A percentile compares a stretch with the other conserved stretches of the same genome.
Conservation (phyloP, 2,113 vertebrate species). For the Zosterops pallidus region DNA sequence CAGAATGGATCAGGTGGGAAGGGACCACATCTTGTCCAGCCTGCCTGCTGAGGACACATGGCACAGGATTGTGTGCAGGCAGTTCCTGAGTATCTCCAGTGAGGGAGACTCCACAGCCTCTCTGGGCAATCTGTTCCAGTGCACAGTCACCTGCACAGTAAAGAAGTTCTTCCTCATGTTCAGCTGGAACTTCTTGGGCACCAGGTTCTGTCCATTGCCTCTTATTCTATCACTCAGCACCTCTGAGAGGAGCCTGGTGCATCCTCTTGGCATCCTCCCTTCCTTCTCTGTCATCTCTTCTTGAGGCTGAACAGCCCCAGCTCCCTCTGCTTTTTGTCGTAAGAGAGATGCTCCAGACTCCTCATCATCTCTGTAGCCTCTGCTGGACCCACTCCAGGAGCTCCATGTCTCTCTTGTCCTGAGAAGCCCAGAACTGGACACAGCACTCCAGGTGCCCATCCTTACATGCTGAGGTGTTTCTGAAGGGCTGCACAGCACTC, state of each 20-base stretch:
- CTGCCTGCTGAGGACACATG: not conserved
- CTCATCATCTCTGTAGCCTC: not conserved
- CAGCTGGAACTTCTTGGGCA: not conserved
- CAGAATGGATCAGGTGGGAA: not conserved
- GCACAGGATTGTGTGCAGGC: not conserved
- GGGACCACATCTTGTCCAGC: not conserved
- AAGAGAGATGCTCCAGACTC: not conserved
- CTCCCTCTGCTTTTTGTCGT: not conserved
- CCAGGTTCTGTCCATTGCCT: not conserved
- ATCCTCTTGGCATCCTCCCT: not conserved
- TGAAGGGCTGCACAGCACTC: not conserved
- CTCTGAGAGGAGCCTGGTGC: not conserved
- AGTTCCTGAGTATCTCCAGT: not conserved
- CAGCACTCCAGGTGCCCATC: not conserved
- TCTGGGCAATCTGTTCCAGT: not conserved
- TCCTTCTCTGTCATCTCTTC: not conserved
- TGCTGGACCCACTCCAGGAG: not conserved
- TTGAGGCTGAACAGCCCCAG: not conserved
- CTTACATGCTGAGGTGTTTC: rapidly evolving
- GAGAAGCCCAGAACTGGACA: not conserved
- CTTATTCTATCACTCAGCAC: not conserved
- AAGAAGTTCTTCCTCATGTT: not conserved
- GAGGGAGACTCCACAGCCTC: not conserved
- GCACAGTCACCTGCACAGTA: rapidly evolving
- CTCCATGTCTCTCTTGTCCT: not conserved